Evolutionary conservation across 2,888 invertebrate genomes (phyloP), one percentile per base, ranked within the genome.

Genomic region (Eupithecia abbreviata): DNA sequence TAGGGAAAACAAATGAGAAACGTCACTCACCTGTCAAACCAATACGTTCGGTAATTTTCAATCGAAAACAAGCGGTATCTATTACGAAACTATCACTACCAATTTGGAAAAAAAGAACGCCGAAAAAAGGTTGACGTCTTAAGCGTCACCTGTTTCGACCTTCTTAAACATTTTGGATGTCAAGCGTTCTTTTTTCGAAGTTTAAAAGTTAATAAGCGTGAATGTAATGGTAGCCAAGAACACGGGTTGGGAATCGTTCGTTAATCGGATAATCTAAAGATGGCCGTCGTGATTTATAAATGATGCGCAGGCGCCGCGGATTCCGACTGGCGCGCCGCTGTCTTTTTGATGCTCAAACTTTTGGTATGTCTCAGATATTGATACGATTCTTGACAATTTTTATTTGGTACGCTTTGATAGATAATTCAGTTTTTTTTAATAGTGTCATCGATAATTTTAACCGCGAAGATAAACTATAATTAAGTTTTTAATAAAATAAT

Each of bases 211-310:
- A 89, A 86, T 85, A 84, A 89, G 89, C 90, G 90, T 89, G 84
- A 88, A 89, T 84, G 87, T 87, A 87, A 88, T 88, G 85, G 91
- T 90, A 90, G 91, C 89, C 79, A 82, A 84, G 86, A 84, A 88
- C 87, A 87, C 75, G 84, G 82, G 80, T 77, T 85, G 85, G 84
- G 85, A 85, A 87, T 90, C 89, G 86, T 87, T 87, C 82, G 83
- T 90, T 90, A 92, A 93, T 93, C 92, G 89, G 88, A 86, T 91
- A 89, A 93, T 92, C 91, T 91, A 87, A 91, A 91, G 89, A 92
- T 90, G 92, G 89, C 90, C 87, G 89, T 81, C 83, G 89, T 91
- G 91, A 92, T 92, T 93, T 92, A 90, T 92, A 87, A 87, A 85
- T 82, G 90, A 89, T 85, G 88, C 86, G 85, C 90, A 90, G 91